Evolutionary conservation across 2,888 invertebrate genomes (phyloP), one percentile per base, ranked within the genome.

Genomic region (Macrophya annulata): DNA sequence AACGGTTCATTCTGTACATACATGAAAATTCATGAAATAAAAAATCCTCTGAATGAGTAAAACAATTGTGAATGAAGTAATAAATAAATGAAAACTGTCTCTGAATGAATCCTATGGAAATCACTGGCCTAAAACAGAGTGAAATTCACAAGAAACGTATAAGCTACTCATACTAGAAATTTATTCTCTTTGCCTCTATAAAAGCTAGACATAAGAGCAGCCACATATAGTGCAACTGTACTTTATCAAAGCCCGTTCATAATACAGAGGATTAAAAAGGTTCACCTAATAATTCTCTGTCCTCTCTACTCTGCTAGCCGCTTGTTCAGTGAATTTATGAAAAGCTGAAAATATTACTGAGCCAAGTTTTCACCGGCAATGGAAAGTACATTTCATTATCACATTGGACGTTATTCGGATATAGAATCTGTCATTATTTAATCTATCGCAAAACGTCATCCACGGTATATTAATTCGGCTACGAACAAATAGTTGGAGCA

Each of bases 261-360:
- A 74, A 74, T 74, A 74, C 74, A 31, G 40, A 45, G 74, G 74
- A 74, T 45, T 74, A 21, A 45, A 74, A 74, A 74, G 43, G 45
- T 45, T 45, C 45, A 17, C 21, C 74, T 74, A 74, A 43, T 74
- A 45, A 74, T 43, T 45, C 74, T 43, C 45, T n/a, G 40, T 68
- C 15, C 45, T 74, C 25, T 74, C 31, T 74, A 5, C 45, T 45
- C 45, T 43, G 43, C 74, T 45, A 45, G 43, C 17, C 12, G n/a
- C 74, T 74, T 43, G 21, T 45, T 21, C n/a, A 43, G 43, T 74
- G 21, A 74, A 74, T 74, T 74, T 74, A 74, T 45, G n/a, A 74
- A 45, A 45, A 74, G 74, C 74, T 45, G 45, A 21, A 74, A 45
- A 74, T 74, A 74, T 43, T 74, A 74, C 15, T 4, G 45, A n/a